A percentile compares a stretch with the other conserved stretches of the same genome.
These are phyloP conservation scores for Oenanthe melanoleuca DNA, from an alignment of 2,113 vertebrate species.

Conservation along the genomic window DNA sequence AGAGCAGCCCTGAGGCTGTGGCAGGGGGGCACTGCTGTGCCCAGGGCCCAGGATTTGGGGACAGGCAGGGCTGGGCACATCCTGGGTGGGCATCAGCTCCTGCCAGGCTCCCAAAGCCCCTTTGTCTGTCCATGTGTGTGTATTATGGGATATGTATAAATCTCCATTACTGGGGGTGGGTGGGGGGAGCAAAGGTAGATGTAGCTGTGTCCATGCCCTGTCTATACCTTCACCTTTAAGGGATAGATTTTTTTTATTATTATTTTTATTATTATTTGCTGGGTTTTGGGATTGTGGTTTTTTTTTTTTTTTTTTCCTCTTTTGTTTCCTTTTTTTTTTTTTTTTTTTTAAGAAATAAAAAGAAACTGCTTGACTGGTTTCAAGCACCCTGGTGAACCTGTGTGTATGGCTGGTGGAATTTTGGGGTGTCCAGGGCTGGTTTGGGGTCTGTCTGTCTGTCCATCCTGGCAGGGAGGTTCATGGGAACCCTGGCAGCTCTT, in stretches of 20 bases:
- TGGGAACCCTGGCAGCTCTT: background rate
- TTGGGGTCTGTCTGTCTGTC: background rate
- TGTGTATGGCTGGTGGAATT: background rate
- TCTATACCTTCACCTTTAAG: slow-evolving; percentile 65
- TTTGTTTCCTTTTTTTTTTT: background rate
- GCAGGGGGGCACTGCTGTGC: background rate
- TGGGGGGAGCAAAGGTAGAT: slow-evolving; percentile 49
- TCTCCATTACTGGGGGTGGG: slow-evolving; percentile 50
- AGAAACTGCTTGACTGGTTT: slow-evolving; percentile 82
- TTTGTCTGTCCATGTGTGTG: slow-evolving; percentile 22
- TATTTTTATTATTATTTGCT: background rate
- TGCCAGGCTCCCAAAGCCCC: background rate
- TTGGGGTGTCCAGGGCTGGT: background rate
- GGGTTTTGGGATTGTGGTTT: fast-evolving
- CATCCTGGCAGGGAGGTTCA: background rate
- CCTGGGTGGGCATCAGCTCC: background rate
- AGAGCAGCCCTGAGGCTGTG: background rate
- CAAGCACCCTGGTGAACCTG: slow-evolving; percentile 71
- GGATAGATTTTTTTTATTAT: background rate
- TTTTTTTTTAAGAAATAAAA: slow-evolving; percentile 58
- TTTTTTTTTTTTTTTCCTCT: fast-evolving
- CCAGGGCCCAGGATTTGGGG: background rate
- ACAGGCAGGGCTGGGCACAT: background rate
- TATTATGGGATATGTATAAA: slow-evolving; percentile 20
- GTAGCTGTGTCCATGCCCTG: slow-evolving; percentile 73